Percentiles rank a stretch among this genome's conserved stretches.
phyloP scores from a whole-genome alignment of 2,797 vertebrate species.

The Myotis daubentonii region DNA sequence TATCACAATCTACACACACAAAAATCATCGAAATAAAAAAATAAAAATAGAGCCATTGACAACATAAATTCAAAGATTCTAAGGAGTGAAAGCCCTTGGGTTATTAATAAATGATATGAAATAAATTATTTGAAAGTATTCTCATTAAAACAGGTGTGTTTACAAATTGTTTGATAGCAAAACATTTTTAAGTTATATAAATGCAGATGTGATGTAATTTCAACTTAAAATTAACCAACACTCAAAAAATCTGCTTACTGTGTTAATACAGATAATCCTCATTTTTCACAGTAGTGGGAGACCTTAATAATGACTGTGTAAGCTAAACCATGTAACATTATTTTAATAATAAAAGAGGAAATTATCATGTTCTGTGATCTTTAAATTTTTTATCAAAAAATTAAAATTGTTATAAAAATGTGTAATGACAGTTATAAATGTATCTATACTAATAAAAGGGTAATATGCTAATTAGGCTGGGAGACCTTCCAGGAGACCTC shows the following conservation, averaged over 20 bases:
- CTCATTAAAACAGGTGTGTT: slow-evolving; percentile 37
- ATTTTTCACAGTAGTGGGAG: background rate
- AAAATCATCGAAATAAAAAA: background rate
- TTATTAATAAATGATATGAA: background rate
- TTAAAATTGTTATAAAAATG: background rate
- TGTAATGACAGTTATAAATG: background rate
- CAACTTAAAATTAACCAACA: slow-evolving; percentile 24
- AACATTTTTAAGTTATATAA: slow-evolving; percentile 44
- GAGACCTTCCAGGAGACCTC: too few relatives aligned
- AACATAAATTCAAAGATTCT: slow-evolving; percentile 2
- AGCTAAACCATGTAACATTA: background rate
- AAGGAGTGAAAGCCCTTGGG: background rate
- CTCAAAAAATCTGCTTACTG: slow-evolving; percentile 1
- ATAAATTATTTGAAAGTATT: slow-evolving; percentile 30
- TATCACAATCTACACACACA: background rate
- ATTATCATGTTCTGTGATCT: background rate
- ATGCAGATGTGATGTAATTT: background rate
- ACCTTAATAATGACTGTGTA: background rate
- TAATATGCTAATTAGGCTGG: too few relatives aligned
- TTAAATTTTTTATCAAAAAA: slow-evolving; percentile 13
- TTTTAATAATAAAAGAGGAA: background rate
- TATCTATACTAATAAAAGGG: too few relatives aligned
- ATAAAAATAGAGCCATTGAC: background rate
- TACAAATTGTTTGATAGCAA: background rate
- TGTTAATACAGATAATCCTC: background rate